phyloP scores from a whole-genome alignment of 2,888 invertebrate species.

The Lasius platythorax region DNA sequence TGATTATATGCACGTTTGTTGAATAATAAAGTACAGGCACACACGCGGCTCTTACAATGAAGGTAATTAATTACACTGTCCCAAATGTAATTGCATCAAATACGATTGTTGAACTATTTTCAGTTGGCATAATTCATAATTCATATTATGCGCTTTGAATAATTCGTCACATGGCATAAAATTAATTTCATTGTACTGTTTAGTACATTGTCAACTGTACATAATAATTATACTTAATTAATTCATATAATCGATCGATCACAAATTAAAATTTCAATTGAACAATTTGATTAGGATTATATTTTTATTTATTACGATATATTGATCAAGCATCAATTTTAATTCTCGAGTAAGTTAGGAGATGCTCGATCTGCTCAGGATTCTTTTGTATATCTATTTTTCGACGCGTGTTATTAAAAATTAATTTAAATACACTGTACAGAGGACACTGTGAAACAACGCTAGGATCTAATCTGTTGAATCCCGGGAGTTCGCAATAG shows the following conservation, averaged over 20 bases:
- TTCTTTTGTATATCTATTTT: not conserved
- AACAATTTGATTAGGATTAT: not conserved
- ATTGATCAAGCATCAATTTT: not conserved
- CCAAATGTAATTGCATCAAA: slow-evolving; percentile 36
- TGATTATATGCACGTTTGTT: not conserved
- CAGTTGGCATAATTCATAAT: not conserved
- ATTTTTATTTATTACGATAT: not conserved
- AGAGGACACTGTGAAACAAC: not conserved
- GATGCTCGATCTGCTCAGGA: not conserved
- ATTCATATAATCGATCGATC: not conserved
- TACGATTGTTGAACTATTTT: slow-evolving; percentile 29
- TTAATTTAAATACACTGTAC: not conserved
- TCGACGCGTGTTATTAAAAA: not conserved
- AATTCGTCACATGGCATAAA: slow-evolving; percentile 6
- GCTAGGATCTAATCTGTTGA: not conserved
- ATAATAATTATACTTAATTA: not conserved
- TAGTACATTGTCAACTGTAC: not conserved
- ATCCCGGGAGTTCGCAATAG: not conserved
- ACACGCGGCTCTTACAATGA: not conserved
- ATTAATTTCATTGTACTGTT: slow-evolving; percentile 27
- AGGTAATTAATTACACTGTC: slow-evolving; percentile 33
- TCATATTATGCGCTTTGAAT: slow-evolving; percentile 19
- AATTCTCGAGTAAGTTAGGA: not conserved
- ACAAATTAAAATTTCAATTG: not conserved
- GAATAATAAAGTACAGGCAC: slow-evolving; percentile 29